A percentile compares a stretch with the other conserved stretches of the same genome.
These are phyloP conservation scores for Rhinoraja longicauda DNA, from an alignment of 2,797 vertebrate genomes.

Conservation along the genomic window DNA sequence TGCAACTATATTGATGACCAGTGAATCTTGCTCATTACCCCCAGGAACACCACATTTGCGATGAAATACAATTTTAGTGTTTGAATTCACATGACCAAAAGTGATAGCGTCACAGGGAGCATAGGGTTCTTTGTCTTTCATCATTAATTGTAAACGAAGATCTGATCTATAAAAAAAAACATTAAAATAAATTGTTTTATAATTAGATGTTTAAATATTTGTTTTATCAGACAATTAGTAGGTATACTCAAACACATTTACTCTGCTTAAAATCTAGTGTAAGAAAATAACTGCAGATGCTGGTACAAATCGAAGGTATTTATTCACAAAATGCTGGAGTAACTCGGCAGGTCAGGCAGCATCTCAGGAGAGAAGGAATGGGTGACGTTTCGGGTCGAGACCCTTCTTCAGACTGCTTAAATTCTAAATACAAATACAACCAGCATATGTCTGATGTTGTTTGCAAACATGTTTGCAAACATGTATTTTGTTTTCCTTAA, in stretches of 20 bases:
- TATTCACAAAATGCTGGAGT: no score
- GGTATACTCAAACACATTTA: background rate
- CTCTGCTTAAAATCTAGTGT: background rate
- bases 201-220: background rate
- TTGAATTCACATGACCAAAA: slow-evolving; percentile 73
- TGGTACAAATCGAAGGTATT: no score
- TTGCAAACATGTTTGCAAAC: no score
- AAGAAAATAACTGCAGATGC: no score
- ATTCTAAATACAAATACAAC: background rate
- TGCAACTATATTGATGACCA: slow-evolving; percentile 81
- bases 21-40: slow-evolving; percentile 52
- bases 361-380: no score
- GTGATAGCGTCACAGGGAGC: slow-evolving; percentile 75
- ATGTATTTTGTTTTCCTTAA: no score
- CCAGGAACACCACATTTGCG: slow-evolving; percentile 65
- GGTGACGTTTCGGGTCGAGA: no score
- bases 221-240: background rate
- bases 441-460: no score
- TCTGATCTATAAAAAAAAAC: slow-evolving; percentile 62
- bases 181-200: background rate
- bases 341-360: no score
- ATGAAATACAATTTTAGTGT: slow-evolving; percentile 59
- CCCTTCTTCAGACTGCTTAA: no score
- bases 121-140: slow-evolving; percentile 53
- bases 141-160: slow-evolving; percentile 74